These are phyloP conservation scores for Thoracochromis brauschi DNA, from an alignment of 2,113 vertebrate genomes.

Conservation along the genomic window DNA sequence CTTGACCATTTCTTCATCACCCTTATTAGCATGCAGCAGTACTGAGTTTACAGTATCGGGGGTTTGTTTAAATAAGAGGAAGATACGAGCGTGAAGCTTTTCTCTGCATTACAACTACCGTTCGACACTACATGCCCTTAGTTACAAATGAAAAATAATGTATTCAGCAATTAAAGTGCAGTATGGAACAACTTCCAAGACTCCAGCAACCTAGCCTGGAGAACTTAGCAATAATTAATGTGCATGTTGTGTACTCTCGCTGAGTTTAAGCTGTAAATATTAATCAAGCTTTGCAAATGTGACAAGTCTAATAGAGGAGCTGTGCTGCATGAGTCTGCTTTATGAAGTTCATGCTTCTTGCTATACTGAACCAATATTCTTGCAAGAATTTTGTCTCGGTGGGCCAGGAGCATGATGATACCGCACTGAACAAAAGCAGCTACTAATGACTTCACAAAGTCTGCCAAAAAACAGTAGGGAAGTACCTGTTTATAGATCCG, in stretches of 20 bases:
- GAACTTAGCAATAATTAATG: slow-evolving; percentile 69
- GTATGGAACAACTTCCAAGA: slow-evolving; percentile 48
- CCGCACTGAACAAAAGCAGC: slow-evolving; percentile 11
- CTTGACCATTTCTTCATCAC: not conserved
- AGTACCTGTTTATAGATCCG: not conserved
- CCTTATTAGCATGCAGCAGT: slow-evolving; percentile 1
- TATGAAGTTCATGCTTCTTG: slow-evolving; percentile 31
- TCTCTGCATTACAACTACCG: not conserved
- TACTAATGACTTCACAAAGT: not conserved
- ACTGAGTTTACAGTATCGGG: not conserved
- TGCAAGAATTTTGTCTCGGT: slow-evolving; percentile 52
- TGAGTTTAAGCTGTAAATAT: slow-evolving; percentile 67
- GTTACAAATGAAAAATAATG: slow-evolving; percentile 49
- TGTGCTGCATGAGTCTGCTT: slow-evolving; percentile 25
- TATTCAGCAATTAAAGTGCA: slow-evolving; percentile 67
- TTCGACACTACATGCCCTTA: not conserved
- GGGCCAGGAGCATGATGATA: slow-evolving; percentile 36
- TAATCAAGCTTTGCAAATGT: slow-evolving; percentile 63
- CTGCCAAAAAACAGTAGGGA: not conserved
- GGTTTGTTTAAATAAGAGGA: not conserved
- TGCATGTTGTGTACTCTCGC: slow-evolving; percentile 55
- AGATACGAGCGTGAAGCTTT: not conserved
- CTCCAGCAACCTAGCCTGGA: slow-evolving; percentile 49
- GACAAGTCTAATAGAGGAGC: slow-evolving; percentile 46
- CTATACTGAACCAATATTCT: not conserved